These are phyloP conservation scores for Lerista edwardsae DNA, from an alignment of 2,797 vertebrate genomes.

Conservation along the genomic window DNA sequence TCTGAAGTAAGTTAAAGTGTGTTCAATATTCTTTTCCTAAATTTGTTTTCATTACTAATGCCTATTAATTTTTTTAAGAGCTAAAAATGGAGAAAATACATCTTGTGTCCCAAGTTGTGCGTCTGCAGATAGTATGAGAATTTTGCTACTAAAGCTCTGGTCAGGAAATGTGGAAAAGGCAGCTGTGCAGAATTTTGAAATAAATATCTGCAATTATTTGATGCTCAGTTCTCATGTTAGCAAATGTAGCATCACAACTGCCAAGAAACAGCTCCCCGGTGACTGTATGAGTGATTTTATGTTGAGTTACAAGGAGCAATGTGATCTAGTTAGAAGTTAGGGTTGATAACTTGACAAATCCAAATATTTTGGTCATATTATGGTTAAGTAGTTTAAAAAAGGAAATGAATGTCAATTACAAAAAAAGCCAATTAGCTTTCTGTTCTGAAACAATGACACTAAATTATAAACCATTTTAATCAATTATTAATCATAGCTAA, in stretches of 20 bases:
- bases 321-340: not conserved
- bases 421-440: not conserved
- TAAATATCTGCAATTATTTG: not conserved
- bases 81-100: too few relatives aligned
- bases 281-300: too few relatives aligned
- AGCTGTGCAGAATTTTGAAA: not conserved
- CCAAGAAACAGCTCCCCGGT: not conserved
- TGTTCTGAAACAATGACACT: not conserved
- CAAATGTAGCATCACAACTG: not conserved
- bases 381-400: not conserved
- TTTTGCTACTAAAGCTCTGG: not conserved
- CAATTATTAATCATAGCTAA: not conserved
- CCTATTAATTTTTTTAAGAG: too few relatives aligned
- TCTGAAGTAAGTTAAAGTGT: not conserved
- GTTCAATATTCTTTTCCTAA: too few relatives aligned
- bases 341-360: not conserved
- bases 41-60: too few relatives aligned
- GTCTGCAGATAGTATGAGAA: not conserved
- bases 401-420: not conserved
- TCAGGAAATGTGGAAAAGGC: not conserved
- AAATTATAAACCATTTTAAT: not conserved
- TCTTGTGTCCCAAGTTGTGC: not conserved
- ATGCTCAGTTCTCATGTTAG: not conserved
- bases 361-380: not conserved
- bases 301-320: not conserved